Base-by-base conservation (phyloP, 2,113 vertebrate genomes). In the Propithecus coquereli region DNA sequence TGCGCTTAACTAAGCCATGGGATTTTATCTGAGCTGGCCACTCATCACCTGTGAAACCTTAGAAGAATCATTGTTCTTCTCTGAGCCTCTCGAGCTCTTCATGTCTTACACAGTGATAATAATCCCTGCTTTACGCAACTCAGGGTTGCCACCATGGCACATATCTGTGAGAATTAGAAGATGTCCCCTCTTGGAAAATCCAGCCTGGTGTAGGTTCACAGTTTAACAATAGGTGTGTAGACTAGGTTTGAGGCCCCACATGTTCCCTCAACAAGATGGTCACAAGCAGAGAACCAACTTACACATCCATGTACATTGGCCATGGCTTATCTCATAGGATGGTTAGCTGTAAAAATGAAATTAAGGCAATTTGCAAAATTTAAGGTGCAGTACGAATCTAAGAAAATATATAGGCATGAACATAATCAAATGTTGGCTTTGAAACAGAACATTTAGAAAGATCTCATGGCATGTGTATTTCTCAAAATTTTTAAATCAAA, bases 391-490 rank as follows among this genome's bases (percentile, higher is more conserved):
- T 25, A 61, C 63, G 61, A 87, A 40, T 34, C 16, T 73, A 66
- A 86, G 32, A 16, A 4, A 47, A 65, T 43, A 1, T 1, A 8
- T 6, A 12, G 40, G 18, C 40, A 40, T 8, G 14, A 23, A 22
- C 40, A 37, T 1, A 34, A 86, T 84, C 50, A 83, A 91, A 71
- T 25, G 2, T 30, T 85, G 66, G 40, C 94, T 87, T 12, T 89
- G 34, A 87, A 76, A 47, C 2, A 16, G 22, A 43, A 81, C 90
- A 82, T 57, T 80, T 52, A 70, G 47, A 52, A 59, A 90, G 23
- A 87, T 68, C 4, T 54, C 27, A 3, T 0, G 16, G 0, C 11
- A 66, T 7, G 25, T 32, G n/a, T n/a, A 0, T 79, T 52, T 0
- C 47, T 79, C 6, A 32, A 54, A 47, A 70, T 43, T 4, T 0